A percentile compares a stretch with the other conserved stretches of the same genome.
These are phyloP conservation scores for Saccostrea echinata DNA, from an alignment of 1,140 invertebrate species.

Conservation along the genomic window DNA sequence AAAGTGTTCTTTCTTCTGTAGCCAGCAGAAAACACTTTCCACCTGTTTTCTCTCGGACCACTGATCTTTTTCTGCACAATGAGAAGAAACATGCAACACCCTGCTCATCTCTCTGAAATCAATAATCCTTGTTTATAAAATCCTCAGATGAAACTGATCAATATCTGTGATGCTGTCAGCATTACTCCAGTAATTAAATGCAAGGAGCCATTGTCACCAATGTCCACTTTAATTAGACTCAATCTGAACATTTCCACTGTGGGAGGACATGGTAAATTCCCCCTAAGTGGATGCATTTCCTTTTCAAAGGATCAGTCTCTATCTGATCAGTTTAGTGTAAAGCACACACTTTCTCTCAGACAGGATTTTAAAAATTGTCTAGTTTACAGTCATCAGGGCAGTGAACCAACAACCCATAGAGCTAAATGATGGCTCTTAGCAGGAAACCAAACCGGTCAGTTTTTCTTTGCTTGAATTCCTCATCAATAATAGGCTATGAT, in stretches of 20 bases:
- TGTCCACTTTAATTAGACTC: conserved; percentile 26
- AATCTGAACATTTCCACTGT: not conserved
- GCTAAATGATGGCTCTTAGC: conserved; percentile 28
- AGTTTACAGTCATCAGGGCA: not conserved
- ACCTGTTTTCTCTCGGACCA: conserved; percentile 31
- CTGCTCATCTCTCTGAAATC: conserved; percentile 34
- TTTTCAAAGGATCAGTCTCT: not conserved
- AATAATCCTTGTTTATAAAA: conserved; percentile 36
- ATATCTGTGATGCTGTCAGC: conserved; percentile 36
- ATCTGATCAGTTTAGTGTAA: conserved; percentile 22
- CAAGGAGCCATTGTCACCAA: conserved; percentile 5
- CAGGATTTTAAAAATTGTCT: not conserved
- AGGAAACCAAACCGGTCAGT: conserved; percentile 17
- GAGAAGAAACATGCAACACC: conserved; percentile 38
- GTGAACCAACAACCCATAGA: conserved; percentile 27
- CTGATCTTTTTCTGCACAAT: conserved; percentile 3
- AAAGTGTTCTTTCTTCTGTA: conserved; percentile 34
- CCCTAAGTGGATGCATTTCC: not conserved
- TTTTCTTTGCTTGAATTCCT: not conserved
- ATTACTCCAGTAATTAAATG: conserved; percentile 22
- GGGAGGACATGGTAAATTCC: not conserved
- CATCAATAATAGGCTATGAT: not conserved
- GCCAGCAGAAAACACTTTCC: conserved; percentile 20
- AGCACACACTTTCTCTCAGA: conserved; percentile 5
- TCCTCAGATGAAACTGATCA: conserved; percentile 12